Base-by-base conservation (phyloP, 2,113 vertebrate species). In the Aix galericulata region DNA sequence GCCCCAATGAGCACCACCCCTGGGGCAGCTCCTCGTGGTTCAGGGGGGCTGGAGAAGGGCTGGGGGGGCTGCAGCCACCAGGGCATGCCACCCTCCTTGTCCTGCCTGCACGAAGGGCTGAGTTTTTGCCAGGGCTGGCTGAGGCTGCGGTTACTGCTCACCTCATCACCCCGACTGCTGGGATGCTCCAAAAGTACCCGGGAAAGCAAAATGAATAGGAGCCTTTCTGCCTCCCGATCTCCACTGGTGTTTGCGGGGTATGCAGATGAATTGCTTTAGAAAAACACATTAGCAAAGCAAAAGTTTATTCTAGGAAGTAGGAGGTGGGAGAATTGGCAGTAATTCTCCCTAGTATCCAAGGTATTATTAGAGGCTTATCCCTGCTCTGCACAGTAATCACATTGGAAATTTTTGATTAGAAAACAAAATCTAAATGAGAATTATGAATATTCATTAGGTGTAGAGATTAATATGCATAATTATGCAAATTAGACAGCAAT, bases 401-500 rank as follows among this genome's bases (percentile, higher is more conserved):
- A 81, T 83, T 97, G 95, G 96, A 97, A 96, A 95, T 97, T 98
- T 99, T 98, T 98, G 98, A 98, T 99, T 98, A 98, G 98, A 98
- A 98, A 99, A 99, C 98, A 98, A 98, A 99, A 98, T 98, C 98
- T 98, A 99, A 98, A 98, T 91, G 96, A 92, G 85, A 91, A 83
- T 38, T 96, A 98, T 99, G 99, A 99, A 99, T 99, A 99, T 99
- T 99, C 98, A 99, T 99, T 98, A 98, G 98, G 92, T 76, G 81
- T 86, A 7, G 13, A 44, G 98, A 98, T 99, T 99, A 99, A 99
- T 99, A 99, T 99, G 99, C 98, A 99, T 97, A 98, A 98, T 99
- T 98, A 99, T 99, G 99, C 98, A 99, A 99, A 99, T 99, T 97
- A 98, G 98, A 95, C 96, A 98, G 97, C 98, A 98, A 98, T 99